These are phyloP conservation scores for Limonius californicus DNA, from an alignment of 1,140 invertebrate species.

Conservation along the genomic window DNA sequence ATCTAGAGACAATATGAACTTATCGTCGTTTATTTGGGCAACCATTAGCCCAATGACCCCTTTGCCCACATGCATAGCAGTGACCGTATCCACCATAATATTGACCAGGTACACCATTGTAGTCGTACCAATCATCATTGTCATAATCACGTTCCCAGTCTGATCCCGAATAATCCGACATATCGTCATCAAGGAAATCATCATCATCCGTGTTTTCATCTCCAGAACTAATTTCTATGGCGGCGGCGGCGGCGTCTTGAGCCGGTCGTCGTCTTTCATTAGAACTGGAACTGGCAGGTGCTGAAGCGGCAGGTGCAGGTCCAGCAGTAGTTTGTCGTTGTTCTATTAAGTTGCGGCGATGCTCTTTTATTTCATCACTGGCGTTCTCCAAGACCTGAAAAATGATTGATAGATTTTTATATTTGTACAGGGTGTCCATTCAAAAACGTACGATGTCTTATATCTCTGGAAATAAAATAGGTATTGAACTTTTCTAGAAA, in stretches of 20 bases:
- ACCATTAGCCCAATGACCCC: conserved; percentile 47
- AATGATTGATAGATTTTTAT: not conserved
- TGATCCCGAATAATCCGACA: not conserved
- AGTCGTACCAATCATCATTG: not conserved
- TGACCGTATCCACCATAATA: conserved; percentile 48
- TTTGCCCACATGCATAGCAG: conserved; percentile 44
- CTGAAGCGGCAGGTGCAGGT: no score
- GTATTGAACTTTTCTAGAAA: no score
- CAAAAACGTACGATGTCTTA: no score
- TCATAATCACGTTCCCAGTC: conserved; percentile 8
- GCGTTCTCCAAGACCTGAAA: not conserved
- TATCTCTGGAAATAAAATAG: no score
- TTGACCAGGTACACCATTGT: conserved; percentile 31
- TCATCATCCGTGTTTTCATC: not conserved
- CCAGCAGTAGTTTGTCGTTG: not conserved
- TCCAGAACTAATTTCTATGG: conserved; percentile 18
- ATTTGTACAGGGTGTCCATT: no score
- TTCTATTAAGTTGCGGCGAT: not conserved
- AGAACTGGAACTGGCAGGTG: not conserved
- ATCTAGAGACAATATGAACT: no score
- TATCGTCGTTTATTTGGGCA: conserved; percentile 45
- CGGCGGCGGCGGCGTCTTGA: not conserved
- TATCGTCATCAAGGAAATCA: not conserved
- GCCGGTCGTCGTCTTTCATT: not conserved
- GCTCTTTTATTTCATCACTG: conserved; percentile 4